Base-by-base conservation (phyloP, 2,797 vertebrate species). In the Onychomys torridus region DNA sequence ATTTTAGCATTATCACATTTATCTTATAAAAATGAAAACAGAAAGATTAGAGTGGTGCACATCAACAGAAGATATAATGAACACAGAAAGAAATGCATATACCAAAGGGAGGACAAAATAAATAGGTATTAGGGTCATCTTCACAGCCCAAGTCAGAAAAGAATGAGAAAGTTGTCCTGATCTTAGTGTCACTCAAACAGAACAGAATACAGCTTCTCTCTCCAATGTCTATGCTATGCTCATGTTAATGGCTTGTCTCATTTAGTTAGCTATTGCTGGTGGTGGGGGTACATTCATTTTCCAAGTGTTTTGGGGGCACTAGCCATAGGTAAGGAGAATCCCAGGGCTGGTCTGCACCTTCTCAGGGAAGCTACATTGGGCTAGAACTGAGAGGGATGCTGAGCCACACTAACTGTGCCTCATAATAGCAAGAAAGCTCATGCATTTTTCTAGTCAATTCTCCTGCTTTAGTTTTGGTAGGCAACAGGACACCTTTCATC, bases 271-370 rank as follows among this genome's bases (percentile, higher is more conserved):
- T 6, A 25, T 1, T 11, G 9, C 34, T 55, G 12, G 32, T 1
- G 19, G 1, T 0, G 0, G 37, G 55, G 6, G n/a, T 73, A 49
- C 0, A 0, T 12, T 37, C 34, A 6, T 8, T 71, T 12, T 46
- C 73, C 49, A 19, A 3, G 7, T 11, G 43, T 21, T 46, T 7
- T 0, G 0, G 8, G 27, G 46, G 14, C 29, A 75, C 7, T 27
- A 16, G 25, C 23, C 13, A 23, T 13, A 27, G 27, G 34, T n/a
- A 37, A 67, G 49, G 46, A 17, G 8, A 5, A 23, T 23, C 23
- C 5, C 5, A 2, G 23, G 40, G 6, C 89, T 9, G 13, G 65
- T 17, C 19, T 1, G 9, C 27, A 27, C 73, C 0, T 57, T 19
- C 21, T 37, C 3, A 43, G 65, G 46, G 17, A 37, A 67, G 8